phyloP scores from a whole-genome alignment of 2,888 invertebrate species.

The Ypsolopha scabrella region DNA sequence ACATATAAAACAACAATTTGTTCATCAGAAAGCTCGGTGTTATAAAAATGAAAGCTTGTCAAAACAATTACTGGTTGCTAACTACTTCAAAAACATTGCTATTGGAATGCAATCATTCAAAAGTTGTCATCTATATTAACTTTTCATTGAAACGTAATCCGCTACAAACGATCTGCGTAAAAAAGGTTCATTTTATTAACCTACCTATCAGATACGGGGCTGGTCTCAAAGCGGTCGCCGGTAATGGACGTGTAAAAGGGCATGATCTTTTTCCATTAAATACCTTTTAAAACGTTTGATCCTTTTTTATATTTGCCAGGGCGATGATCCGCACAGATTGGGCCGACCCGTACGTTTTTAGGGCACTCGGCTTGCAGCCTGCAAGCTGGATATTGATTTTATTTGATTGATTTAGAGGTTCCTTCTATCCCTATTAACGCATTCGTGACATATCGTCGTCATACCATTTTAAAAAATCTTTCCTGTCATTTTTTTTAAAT shows the following conservation, averaged over 20 bases:
- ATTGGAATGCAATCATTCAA: too few relatives aligned
- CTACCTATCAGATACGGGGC: conserved; percentile 38
- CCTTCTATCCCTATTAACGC: too few relatives aligned
- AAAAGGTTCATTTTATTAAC: conserved; percentile 35
- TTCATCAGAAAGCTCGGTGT: too few relatives aligned
- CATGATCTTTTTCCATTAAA: conserved; percentile 65
- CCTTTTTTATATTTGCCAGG: conserved; percentile 61
- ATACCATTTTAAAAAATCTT: too few relatives aligned
- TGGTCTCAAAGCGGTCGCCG: conserved; percentile 60
- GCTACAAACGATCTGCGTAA: conserved; percentile 39
- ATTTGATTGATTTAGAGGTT: too few relatives aligned
- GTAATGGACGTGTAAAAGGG: conserved; percentile 66
- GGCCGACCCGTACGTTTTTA: conserved; percentile 16
- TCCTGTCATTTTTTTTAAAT: too few relatives aligned
- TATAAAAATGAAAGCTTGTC: too few relatives aligned
- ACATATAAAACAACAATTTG: too few relatives aligned
- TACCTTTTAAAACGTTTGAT: conserved; percentile 69
- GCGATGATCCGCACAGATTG: conserved; percentile 56
- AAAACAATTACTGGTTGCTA: too few relatives aligned
- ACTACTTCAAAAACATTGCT: too few relatives aligned
- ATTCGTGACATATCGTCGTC: too few relatives aligned
- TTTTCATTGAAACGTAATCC: conserved; percentile 23
- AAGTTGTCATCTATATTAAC: too few relatives aligned
- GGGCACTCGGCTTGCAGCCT: not conserved
- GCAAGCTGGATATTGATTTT: not conserved